Conservation (phyloP, 2,888 invertebrate species). For the Tigriopus californicus region DNA sequence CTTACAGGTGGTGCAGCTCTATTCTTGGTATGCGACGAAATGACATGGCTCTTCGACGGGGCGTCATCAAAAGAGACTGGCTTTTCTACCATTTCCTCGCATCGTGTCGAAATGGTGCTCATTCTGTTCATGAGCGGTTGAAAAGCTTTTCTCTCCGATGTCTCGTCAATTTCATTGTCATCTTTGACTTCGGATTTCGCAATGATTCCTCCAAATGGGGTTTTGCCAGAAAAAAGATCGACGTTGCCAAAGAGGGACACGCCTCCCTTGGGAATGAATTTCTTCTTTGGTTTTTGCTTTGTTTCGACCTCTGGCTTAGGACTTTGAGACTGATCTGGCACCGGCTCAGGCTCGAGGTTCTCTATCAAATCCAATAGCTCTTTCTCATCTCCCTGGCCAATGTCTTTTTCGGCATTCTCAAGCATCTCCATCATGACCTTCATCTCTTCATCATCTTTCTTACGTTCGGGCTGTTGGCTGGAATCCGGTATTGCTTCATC, state of each 20-base stretch:
- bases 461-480: neutral
- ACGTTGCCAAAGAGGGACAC: neutral
- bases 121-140: neutral
- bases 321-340: no score
- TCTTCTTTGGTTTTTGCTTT: neutral
- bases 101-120: neutral
- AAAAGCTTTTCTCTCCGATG: neutral
- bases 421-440: neutral
- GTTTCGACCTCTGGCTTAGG: neutral
- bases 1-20: slow-evolving; percentile 19
- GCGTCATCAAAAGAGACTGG: neutral
- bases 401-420: neutral
- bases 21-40: neutral
- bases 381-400: neutral
- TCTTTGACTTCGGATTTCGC: neutral
- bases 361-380: neutral
- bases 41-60: neutral
- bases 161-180: neutral
- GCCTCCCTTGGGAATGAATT: neutral
- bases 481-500: neutral
- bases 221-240: neutral
- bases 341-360: neutral
- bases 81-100: neutral
- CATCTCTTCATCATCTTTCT: neutral
- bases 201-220: neutral